Base-by-base conservation (phyloP, 1,140 invertebrate genomes). In the Campoletis sonorensis region DNA sequence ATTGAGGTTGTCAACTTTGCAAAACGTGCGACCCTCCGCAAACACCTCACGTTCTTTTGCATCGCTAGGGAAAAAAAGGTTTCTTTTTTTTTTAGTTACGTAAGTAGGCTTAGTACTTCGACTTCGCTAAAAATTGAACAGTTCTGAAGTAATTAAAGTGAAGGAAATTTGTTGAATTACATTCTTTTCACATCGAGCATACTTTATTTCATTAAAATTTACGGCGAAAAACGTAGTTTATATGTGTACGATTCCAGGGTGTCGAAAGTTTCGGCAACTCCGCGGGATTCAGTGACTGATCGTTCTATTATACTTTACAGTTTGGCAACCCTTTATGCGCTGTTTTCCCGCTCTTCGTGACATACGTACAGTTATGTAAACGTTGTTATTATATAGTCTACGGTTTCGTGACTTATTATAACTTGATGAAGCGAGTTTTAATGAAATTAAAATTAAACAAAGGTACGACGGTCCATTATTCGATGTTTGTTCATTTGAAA, bases 281-380 rank as follows among this genome's bases (percentile, higher is more conserved):
- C 61, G 1, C 8, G 61, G 18, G n/a, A n/a, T n/a, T n/a, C n/a
- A n/a, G 61, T 64, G 61, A 64, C 61, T 23, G 61, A 64, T 64
- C 61, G 61, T 64, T 64, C 61, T 64, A 64, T 64, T 64, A 27
- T 64, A 64, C 61, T 26, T 64, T 64, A 11, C 61, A 26, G 23
- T 64, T 13, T 26, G 23, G 21, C 61, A 27, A 64, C 23, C 61
- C 23, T 21, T 23, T n/a, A n/a, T 21, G 18, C 61, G 51, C n/a
- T 64, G 23, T 27, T 64, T 27, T 64, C 61, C 61, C 61, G 27
- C 61, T 13, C 4, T 27, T 7, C n/a, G 0, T n/a, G 27, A 23
- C 13, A 13, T 64, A 27, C 8, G 3, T 64, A 64, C 13, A 61
- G 18, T 4, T 61, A 61, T 8, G 10, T 1, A 61, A 21, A 61